Conservation (phyloP, 2,113 vertebrate genomes). For the Tragelaphus imberbis region DNA sequence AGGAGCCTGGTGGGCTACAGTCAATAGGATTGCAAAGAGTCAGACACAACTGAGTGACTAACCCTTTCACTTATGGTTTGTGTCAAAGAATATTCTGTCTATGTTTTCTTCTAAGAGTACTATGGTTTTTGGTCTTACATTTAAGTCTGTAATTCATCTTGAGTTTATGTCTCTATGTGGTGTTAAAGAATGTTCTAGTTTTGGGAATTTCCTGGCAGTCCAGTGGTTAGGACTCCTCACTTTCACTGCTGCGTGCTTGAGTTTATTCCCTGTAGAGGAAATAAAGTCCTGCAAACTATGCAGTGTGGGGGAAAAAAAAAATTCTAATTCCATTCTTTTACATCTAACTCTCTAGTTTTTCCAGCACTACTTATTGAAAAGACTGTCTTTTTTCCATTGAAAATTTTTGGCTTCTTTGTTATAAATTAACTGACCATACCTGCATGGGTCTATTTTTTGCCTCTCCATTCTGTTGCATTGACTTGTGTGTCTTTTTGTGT, state of each 20-base stretch:
- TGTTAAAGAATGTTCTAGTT: neutral
- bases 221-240: neutral
- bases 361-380: neutral
- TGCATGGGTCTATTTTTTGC: neutral
- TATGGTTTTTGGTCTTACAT: neutral
- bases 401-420: neutral
- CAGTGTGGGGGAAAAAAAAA: fast-evolving
- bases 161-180: neutral
- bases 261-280: neutral
- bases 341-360: neutral
- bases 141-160: neutral
- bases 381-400: neutral
- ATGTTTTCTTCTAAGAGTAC: neutral
- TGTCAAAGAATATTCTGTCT: neutral
- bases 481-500: neutral
- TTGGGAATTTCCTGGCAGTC: neutral
- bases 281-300: neutral
- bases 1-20: neutral
- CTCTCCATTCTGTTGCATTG: neutral
- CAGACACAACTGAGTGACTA: neutral
- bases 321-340: neutral
- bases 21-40: neutral
- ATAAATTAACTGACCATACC: neutral
- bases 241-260: neutral
- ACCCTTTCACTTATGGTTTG: neutral